Base-by-base conservation (phyloP, 2,888 invertebrate genomes). In the Beris morrisii region DNA sequence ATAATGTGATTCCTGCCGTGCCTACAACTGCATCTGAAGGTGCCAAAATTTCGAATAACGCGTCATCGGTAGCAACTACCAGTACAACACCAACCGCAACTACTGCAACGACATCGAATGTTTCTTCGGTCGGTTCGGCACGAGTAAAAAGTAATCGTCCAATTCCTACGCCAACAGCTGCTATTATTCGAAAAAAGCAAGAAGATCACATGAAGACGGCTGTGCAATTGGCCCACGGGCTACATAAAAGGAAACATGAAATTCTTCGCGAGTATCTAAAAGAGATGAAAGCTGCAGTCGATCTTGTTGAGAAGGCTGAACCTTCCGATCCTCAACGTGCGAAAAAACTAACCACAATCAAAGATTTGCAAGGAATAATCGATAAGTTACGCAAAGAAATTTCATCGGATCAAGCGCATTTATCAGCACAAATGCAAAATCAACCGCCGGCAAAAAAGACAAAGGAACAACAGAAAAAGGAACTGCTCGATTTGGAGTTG, bases 401-500 rank as follows among this genome's bases (percentile, higher is more conserved):
- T 48, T 76, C 79, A 28, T 73, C 77, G 30, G 81, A 81, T 72
- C 80, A 80, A 67, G 80, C 77, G 67, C 80, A 80, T 71, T 70
- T 81, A 58, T 77, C 78, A 68, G 78, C 79, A 13, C 78, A 81
- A 70, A 79, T 80, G 1, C 79, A 79, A 67, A 75, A 74, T 69
- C 78, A 79, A 58, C 75, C 77, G 15, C 78, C 82, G 65, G 83
- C 84, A 0, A 82, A 82, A 31, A 90, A 89, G 74, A 88, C 88
- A 1, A 86, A 89, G 71, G 91, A 92, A 74, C 92, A 92, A 74
- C 88, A 92, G 0, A 92, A 94, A 77, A 92, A 92, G 74, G 95
- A 95, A 75, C 87, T 96, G 59, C 83, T 96, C 9, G 96, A 96
- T 76, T 91, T 93, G 0, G 96, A 97, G 76, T 79, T 96, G 75